phyloP scores from a whole-genome alignment of 2,888 invertebrate species.

The Atethmia centrago region DNA sequence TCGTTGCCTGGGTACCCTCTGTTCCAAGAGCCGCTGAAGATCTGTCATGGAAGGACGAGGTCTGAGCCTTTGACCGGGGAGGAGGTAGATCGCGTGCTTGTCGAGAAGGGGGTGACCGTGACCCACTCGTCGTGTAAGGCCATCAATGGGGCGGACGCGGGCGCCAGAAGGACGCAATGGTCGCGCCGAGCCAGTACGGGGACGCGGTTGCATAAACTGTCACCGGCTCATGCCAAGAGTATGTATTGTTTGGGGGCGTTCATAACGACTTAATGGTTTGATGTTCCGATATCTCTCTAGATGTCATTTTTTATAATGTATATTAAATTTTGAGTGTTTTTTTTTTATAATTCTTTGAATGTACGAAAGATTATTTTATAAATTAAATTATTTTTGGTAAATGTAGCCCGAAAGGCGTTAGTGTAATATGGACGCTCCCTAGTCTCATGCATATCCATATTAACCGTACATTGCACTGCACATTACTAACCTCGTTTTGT shows the following conservation, averaged over 20 bases:
- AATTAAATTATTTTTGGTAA: background rate
- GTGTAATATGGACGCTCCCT: conserved; percentile 60
- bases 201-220: conserved; percentile 84
- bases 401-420: conserved; percentile 21
- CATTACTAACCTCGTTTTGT: conserved; percentile 60
- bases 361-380: background rate
- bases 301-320: too few relatives aligned
- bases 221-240: conserved; percentile 88
- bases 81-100: conserved; percentile 80
- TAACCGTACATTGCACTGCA: conserved; percentile 67
- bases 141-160: conserved; percentile 79
- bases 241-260: conserved; percentile 78
- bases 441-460: conserved; percentile 55
- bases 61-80: conserved; percentile 92
- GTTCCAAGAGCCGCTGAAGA: conserved; percentile 83
- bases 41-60: conserved; percentile 92
- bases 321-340: too few relatives aligned
- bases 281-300: background rate
- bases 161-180: conserved; percentile 80
- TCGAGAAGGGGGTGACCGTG: conserved; percentile 77
- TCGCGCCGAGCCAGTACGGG: conserved; percentile 87
- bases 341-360: background rate
- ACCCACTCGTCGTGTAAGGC: conserved; percentile 81
- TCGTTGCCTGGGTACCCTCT: conserved; percentile 84
- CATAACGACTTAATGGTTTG: conserved; percentile 49